Evolutionary conservation across 2,113 vertebrate species (phyloP), one percentile per base, ranked within the genome.

Genomic region (Leptocoma aspasia): DNA sequence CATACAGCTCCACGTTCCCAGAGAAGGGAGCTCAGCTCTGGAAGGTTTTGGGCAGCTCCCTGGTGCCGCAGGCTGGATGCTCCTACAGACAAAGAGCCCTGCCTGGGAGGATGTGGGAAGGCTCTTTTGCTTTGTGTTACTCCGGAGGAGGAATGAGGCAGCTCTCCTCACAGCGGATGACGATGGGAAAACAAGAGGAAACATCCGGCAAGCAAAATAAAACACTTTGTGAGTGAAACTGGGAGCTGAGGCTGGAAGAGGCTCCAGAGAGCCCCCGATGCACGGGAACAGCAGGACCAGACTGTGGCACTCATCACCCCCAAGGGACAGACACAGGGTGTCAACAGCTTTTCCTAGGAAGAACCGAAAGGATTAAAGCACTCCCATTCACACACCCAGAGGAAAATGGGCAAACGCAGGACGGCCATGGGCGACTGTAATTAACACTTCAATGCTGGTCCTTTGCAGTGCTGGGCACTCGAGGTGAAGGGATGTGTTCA

Each of bases 351-450:
- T 77, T 73, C 39, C 15, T 12, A 33, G 6, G 7, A 75, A 56
- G 41, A 87, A 35, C 33, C 44, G 82, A 75, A 60, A 44, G 37
- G 52, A 64, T 82, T 70, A 81, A 83, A 91, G 47, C 22, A 27
- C 47, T 71, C 75, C 23, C 22, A 44, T 54, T 50, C 69, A 60
- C 65, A 39, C 27, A 50, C 18, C 15, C 35, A 64, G 57, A 76
- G 71, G 24, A 59, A 82, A 90, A 76, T 9, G 23, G 21, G 39
- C 56, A 68, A 66, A 66, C 5, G 4, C 35, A 42, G 47, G 42
- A 81, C 4, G 24, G 42, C 28, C 2, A 0, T 4, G 8, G n/a
- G 28, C 3, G 3, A 69, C 63, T 37, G 0, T 7, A 68, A 47
- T 42, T 14, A 52, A 77, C 11, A 21, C 30, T 66, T 73, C 30